Evolutionary conservation across 2,113 vertebrate genomes (phyloP), one percentile per base, ranked within the genome.

Genomic region (Lanius collurio): DNA sequence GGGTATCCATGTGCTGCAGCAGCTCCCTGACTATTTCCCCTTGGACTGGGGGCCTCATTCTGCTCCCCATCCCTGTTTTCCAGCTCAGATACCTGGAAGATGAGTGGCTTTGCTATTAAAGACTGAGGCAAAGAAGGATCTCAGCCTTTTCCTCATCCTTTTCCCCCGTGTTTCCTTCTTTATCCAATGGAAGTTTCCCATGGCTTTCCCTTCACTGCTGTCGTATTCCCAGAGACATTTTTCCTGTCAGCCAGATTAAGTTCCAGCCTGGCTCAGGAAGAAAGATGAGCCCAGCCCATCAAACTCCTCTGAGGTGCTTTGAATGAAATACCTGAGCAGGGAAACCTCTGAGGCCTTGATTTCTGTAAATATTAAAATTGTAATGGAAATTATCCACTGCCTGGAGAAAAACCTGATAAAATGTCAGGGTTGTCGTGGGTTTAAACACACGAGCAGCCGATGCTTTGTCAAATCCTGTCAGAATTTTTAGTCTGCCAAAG

Each of bases 361-460:
- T 96, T 91, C 81, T 79, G 73, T 33, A 71, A 95, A 92, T 93
- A 93, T 92, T 87, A 53, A 93, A 89, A 88, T 68, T 3, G 49
- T 60, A 18, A 93, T 94, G 97, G 76, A 94, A 96, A 95, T 95
- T 60, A 70, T 77, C 63, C 62, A 18, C 10, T 1, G 80, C 92
- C 85, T 30, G 64, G 55, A 74, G 95, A 85, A 76, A 93, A 93
- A 75, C 35, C 70, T 83, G 65, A 57, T 63, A 87, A 94, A 89
- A 86, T 75, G n/a, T 84, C 80, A 82, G 71, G 81, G 55, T 53
- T 91, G 95, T 87, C 21, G 56, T 73, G 91, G 90, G 57, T 94
- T 95, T 87, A 77, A 95, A 92, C 46, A 53, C 57, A 87, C 69
- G 31, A 57, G 57, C 75, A 73, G 63, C 23, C 80, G 57, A 23